phyloP scores from a whole-genome alignment of 2,888 invertebrate genomes.

The Polydrusus pterygomalis region DNA sequence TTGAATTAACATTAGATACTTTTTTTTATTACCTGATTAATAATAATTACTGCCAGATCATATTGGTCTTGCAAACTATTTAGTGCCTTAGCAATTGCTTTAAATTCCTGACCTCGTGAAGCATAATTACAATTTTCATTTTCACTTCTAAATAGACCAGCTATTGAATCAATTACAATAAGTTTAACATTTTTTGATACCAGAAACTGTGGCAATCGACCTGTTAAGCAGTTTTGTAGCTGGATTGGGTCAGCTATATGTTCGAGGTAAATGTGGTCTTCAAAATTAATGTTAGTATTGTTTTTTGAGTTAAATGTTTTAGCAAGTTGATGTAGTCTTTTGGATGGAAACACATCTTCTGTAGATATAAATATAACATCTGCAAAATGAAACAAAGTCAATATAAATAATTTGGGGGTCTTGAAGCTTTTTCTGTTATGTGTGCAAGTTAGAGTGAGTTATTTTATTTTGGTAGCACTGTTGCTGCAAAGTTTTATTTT shows the following conservation, averaged over 20 bases:
- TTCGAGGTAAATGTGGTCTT: conserved; percentile 80
- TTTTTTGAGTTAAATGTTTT: conserved; percentile 66
- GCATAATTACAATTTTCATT: conserved; percentile 71
- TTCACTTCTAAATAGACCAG: conserved; percentile 79
- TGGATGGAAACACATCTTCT: conserved; percentile 85
- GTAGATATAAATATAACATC: conserved; percentile 84
- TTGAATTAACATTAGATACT: neutral
- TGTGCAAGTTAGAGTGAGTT: too few relatives aligned
- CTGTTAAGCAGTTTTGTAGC: conserved; percentile 74
- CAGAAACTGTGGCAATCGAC: conserved; percentile 75
- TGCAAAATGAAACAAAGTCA: conserved; percentile 53
- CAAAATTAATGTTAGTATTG: conserved; percentile 68
- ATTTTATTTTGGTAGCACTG: neutral
- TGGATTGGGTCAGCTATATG: conserved; percentile 77
- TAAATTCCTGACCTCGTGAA: conserved; percentile 75
- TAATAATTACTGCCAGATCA: conserved; percentile 78
- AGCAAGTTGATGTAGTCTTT: conserved; percentile 77
- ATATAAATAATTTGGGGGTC: too few relatives aligned
- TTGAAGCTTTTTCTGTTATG: too few relatives aligned
- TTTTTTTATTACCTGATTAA: conserved; percentile 78
- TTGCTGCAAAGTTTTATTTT: neutral
- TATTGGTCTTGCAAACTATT: conserved; percentile 75
- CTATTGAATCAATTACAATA: conserved; percentile 84
- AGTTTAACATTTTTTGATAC: conserved; percentile 71
- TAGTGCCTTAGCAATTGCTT: conserved; percentile 75